phyloP scores from a whole-genome alignment of 92 coral and sea anemone species.

The Phenganax subtilis region DNA sequence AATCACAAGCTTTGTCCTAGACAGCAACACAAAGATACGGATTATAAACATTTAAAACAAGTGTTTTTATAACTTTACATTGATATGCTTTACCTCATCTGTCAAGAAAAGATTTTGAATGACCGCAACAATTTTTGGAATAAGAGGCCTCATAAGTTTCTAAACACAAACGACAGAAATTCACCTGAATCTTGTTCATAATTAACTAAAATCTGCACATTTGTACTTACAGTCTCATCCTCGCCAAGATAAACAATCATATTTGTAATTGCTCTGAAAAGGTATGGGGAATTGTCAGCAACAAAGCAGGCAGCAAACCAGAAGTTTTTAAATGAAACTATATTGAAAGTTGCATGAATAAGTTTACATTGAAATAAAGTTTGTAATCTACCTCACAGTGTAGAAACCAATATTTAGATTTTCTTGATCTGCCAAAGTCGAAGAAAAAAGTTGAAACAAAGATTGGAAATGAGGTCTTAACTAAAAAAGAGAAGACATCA shows the following conservation, averaged over 20 bases:
- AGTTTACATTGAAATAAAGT: too few species aligned
- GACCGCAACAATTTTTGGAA: slow-evolving; percentile 77
- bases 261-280: slow-evolving; percentile 69
- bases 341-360: background rate
- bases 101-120: slow-evolving; percentile 54
- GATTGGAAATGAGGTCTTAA: slow-evolving; percentile 83
- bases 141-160: slow-evolving; percentile 83
- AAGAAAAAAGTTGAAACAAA: slow-evolving; percentile 71
- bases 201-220: background rate
- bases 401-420: slow-evolving; percentile 72
- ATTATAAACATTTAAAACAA: background rate
- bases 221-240: slow-evolving; percentile 77
- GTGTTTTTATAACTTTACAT: background rate
- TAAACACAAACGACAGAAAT: slow-evolving; percentile 21
- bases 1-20: slow-evolving; percentile 93
- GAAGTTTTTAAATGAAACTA: background rate
- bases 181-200: too few species aligned
- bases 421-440: slow-evolving; percentile 78
- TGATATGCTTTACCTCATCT: slow-evolving; percentile 71
- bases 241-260: slow-evolving; percentile 78
- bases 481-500: slow-evolving; percentile 41
- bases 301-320: background rate
- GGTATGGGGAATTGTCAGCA: background rate
- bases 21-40: background rate
- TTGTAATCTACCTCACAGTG: slow-evolving; percentile 66